A percentile compares a stretch with the other conserved stretches of the same genome.
These are phyloP conservation scores for Blastobasis adustella DNA, from an alignment of 2,888 invertebrate species.

Conservation along the genomic window DNA sequence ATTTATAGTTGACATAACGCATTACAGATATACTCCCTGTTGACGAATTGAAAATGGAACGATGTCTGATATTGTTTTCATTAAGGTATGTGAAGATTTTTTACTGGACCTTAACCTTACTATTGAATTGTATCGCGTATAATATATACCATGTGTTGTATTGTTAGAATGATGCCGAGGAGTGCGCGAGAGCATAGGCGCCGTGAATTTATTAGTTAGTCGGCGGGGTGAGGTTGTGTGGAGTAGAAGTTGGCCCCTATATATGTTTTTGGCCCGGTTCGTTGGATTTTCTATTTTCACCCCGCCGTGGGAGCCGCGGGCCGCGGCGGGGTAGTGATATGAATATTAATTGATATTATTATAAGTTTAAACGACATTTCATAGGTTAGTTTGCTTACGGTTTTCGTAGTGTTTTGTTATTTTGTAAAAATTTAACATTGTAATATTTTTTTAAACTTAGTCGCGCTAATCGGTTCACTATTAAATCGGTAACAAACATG, in stretches of 20 bases:
- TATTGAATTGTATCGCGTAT: no score
- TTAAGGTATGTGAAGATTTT: conserved; percentile 40
- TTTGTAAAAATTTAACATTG: conserved; percentile 64
- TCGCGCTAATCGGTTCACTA: conserved; percentile 52
- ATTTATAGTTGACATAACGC: conserved; percentile 48
- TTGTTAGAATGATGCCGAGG: conserved; percentile 22
- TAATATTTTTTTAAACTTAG: conserved; percentile 46
- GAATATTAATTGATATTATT: conserved; percentile 60
- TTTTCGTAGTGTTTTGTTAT: conserved; percentile 67
- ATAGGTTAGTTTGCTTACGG: conserved; percentile 61
- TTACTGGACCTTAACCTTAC: conserved; percentile 41
- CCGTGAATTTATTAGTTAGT: conserved; percentile 29
- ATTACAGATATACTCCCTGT: conserved; percentile 49
- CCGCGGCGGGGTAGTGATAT: conserved; percentile 49
- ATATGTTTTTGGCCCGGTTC: conserved; percentile 74
- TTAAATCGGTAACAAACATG: conserved; percentile 33
- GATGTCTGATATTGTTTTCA: conserved; percentile 40
- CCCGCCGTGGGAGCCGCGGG: conserved; percentile 23
- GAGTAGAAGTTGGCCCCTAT: conserved; percentile 67
- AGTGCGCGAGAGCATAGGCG: conserved; percentile 23
- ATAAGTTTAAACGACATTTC: conserved; percentile 55
- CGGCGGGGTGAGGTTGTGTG: conserved; percentile 36
- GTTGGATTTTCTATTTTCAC: conserved; percentile 54
- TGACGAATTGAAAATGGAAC: conserved; percentile 38
- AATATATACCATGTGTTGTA: neutral